phyloP scores from a whole-genome alignment of 2,888 invertebrate species.

The Deilephila porcellus region DNA sequence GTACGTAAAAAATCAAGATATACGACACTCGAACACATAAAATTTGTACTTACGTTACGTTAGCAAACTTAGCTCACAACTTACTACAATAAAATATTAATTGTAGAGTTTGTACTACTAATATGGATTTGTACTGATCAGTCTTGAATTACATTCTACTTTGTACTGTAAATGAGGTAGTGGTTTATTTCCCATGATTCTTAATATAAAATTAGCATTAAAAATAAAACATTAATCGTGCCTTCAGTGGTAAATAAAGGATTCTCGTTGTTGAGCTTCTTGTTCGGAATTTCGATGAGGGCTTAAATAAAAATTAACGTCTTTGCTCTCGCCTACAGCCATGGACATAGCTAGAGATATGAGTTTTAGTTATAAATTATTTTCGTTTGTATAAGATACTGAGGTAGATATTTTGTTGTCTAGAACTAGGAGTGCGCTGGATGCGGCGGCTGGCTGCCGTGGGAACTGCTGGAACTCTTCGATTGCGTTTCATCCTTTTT shows the following conservation, averaged over 20 bases:
- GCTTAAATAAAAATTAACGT: background rate
- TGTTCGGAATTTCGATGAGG: constrained; percentile 28
- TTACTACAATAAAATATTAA: constrained; percentile 64
- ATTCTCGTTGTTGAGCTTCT: background rate
- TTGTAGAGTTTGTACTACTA: constrained; percentile 71
- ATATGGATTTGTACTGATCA: constrained; percentile 80
- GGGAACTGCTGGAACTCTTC: constrained; percentile 73
- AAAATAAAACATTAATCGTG: constrained; percentile 3
- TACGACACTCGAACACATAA: constrained; percentile 81
- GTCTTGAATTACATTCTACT: constrained; percentile 71
- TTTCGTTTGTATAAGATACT: background rate
- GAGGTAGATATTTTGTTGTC: background rate
- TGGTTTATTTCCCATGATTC: constrained; percentile 34
- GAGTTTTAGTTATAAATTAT: background rate
- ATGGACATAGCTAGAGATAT: background rate
- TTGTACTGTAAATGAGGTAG: constrained; percentile 70
- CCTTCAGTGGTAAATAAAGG: constrained; percentile 17
- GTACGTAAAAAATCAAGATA: constrained; percentile 71
- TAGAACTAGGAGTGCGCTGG: constrained; percentile 61
- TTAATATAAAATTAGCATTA: constrained; percentile 12
- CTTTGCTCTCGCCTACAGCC: background rate
- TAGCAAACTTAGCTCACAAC: constrained; percentile 68
- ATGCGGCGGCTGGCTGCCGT: constrained; percentile 67
- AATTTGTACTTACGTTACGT: constrained; percentile 80
- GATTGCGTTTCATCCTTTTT: constrained; percentile 70